Conservation (phyloP, 2,888 invertebrate genomes). For the Sceliomorpha sp. region DNA sequence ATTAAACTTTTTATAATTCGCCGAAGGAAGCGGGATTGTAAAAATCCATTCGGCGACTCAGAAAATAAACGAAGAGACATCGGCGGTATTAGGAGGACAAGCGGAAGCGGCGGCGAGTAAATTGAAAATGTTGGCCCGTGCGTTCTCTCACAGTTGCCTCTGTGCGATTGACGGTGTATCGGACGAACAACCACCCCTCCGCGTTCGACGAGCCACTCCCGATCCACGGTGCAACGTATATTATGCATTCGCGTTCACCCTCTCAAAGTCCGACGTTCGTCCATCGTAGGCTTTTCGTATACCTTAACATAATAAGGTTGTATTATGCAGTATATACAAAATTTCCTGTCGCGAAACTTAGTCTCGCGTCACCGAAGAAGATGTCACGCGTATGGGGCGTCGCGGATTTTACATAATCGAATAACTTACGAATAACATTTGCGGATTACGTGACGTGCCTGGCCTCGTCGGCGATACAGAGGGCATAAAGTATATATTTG, state of each 20-base stretch:
- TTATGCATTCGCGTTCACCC: slow-evolving; percentile 68
- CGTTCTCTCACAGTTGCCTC: slow-evolving; percentile 19
- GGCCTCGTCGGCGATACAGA: background rate
- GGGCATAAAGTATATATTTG: background rate
- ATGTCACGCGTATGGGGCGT: slow-evolving; percentile 1
- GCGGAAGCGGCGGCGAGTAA: slow-evolving; percentile 51
- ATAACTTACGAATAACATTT: slow-evolving; percentile 21
- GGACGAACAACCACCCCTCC: slow-evolving; percentile 24
- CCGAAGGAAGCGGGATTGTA: slow-evolving; percentile 26
- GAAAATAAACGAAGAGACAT: slow-evolving; percentile 53
- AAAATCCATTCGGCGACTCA: slow-evolving; percentile 30
- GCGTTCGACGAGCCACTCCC: slow-evolving; percentile 29
- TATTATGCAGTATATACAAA: slow-evolving; percentile 75
- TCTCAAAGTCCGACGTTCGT: slow-evolving; percentile 51
- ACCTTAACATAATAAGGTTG: slow-evolving; percentile 76
- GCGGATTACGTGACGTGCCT: background rate
- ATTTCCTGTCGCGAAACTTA: slow-evolving; percentile 59
- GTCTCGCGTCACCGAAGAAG: slow-evolving; percentile 8
- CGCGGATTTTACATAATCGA: slow-evolving; percentile 26
- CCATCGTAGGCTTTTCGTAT: slow-evolving; percentile 66
- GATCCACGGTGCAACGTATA: slow-evolving; percentile 44
- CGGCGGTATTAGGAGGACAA: slow-evolving; percentile 17
- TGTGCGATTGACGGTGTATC: slow-evolving; percentile 59
- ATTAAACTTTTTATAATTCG: slow-evolving; percentile 34
- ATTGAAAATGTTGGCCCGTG: slow-evolving; percentile 63